Base-by-base conservation (phyloP, 1,140 invertebrate species). In the Lerema accius region DNA sequence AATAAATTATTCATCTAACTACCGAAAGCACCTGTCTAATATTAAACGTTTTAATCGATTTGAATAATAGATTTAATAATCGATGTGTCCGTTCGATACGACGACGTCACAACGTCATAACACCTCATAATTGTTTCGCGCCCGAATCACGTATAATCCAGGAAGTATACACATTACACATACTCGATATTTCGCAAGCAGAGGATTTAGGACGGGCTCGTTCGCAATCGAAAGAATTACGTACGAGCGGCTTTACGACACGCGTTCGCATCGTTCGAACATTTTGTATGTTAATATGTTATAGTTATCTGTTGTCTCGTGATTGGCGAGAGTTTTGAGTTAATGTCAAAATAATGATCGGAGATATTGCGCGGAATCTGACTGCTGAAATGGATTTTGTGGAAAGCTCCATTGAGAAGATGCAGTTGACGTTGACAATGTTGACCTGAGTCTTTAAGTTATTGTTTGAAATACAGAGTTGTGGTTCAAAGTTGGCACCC, bases 121-220 rank as follows among this genome's bases (percentile, higher is more conserved):
- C 17, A 35, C 14, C 14, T 50, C 48, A 50, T 13, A 53, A 40
- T 40, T 14, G n/a, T 40, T 53, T 40, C 50, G 23, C 32, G 32
- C 48, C 28, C 26, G 32, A 63, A 55, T 26, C 14, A 62, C 23
- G 37, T 64, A 56, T 48, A 16, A 49, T 48, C 19, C 45, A 58
- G 45, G 50, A 53, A 53, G 50, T 39, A 26, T 32, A 14, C 43
- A 19, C n/a, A 9, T n/a, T n/a, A n/a, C n/a, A n/a, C n/a, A n/a
- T n/a, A n/a, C 43, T 10, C 23, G 9, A 60, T 46, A 32, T 71
- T 71, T 71, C 69, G 63, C 64, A 67, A 71, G 45, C 13, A 19
- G 10, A 66, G 49, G 48, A 70, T 67, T 61, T 62, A 55, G 63
- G 59, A 51, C 63, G 40, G 46, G 28, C 56, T 23, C 10, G 16